Conservation (phyloP, 2,888 invertebrate species). For the Campoletis raptor region DNA sequence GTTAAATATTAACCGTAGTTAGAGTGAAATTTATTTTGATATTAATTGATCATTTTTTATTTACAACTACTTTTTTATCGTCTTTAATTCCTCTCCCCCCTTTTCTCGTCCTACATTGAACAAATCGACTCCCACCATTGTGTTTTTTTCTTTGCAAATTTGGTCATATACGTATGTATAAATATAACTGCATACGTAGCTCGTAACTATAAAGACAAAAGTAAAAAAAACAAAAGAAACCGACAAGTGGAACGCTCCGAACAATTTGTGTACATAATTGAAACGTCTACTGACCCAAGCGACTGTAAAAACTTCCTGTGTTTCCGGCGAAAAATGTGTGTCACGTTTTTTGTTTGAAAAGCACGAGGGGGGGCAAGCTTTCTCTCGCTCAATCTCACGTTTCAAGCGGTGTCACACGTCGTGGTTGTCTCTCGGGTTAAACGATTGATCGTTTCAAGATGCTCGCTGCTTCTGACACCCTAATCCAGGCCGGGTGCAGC, state of each 20-base stretch:
- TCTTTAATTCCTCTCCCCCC: background rate
- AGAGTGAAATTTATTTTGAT: background rate
- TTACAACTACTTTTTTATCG: background rate
- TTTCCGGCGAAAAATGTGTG: slow-evolving; percentile 22
- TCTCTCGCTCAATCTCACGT: slow-evolving; percentile 57
- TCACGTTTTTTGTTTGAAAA: slow-evolving; percentile 51
- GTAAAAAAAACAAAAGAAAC: background rate
- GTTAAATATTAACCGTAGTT: background rate
- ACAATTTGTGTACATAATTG: slow-evolving; percentile 28
- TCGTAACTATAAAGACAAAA: background rate
- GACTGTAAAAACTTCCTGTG: slow-evolving; percentile 18
- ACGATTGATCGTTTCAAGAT: slow-evolving; percentile 63
- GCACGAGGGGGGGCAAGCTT: slow-evolving; percentile 22
- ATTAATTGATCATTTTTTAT: background rate
- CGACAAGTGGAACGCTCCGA: slow-evolving; percentile 1
- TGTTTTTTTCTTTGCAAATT: background rate
- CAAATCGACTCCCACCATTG: background rate
- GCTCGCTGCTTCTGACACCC: slow-evolving; percentile 73
- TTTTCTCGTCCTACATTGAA: background rate
- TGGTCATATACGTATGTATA: background rate
- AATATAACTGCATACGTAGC: background rate
- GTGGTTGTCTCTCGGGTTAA: slow-evolving; percentile 41
- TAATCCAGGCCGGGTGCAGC: slow-evolving; percentile 79
- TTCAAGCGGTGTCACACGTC: slow-evolving; percentile 56
- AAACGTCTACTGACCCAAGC: slow-evolving; percentile 36